These are phyloP conservation scores for Cepaea nemoralis DNA, from an alignment of 1,140 invertebrate genomes.

Conservation along the genomic window DNA sequence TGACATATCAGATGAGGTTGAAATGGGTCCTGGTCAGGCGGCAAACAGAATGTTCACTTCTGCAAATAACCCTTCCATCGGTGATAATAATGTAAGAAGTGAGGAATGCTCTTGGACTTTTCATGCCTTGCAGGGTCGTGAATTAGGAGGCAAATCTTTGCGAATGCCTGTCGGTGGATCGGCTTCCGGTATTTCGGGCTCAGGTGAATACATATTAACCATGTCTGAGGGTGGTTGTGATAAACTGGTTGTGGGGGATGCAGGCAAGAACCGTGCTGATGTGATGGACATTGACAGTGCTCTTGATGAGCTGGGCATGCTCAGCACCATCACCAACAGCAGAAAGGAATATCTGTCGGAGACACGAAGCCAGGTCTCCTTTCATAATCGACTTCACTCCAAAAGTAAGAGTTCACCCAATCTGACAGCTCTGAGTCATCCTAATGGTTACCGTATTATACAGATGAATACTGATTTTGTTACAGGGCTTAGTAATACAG, in stretches of 20 bases:
- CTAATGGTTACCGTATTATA: conserved; percentile 19
- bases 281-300: conserved; percentile 62
- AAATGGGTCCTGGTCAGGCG: neutral
- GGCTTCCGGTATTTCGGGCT: neutral
- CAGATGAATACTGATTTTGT: conserved; percentile 17
- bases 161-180: neutral
- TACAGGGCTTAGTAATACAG: neutral
- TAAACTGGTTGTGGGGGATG: neutral
- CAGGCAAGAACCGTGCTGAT: neutral
- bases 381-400: conserved; percentile 17
- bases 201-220: neutral
- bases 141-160: neutral
- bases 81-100: neutral
- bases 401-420: conserved; percentile 41
- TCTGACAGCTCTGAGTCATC: conserved; percentile 7
- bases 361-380: neutral
- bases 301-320: conserved; percentile 65
- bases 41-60: neutral
- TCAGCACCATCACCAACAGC: conserved; percentile 64
- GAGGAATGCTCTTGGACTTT: neutral
- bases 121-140: neutral
- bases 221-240: neutral
- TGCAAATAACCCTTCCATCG: neutral
- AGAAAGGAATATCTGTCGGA: conserved; percentile 56
- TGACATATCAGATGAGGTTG: neutral